These are phyloP conservation scores for Drosophila parthenogenetica DNA, from an alignment of 2,888 invertebrate genomes.

Conservation along the genomic window DNA sequence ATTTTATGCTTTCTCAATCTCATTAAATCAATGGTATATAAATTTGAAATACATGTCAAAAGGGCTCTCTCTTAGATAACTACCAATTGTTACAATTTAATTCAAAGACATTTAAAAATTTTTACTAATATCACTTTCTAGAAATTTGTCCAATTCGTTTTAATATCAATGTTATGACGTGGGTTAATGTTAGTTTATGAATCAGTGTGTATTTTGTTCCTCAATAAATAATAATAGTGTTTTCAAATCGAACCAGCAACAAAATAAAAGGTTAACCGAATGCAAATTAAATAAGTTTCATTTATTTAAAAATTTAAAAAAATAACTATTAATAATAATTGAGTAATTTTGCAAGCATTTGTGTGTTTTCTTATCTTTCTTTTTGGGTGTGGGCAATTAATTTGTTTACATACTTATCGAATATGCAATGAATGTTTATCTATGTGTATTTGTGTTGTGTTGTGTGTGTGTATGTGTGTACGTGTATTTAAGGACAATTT, in stretches of 20 bases:
- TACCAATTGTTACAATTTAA: conserved; percentile 69
- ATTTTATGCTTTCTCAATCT: conserved; percentile 33
- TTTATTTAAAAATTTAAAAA: conserved; percentile 70
- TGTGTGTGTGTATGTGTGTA: conserved; percentile 23
- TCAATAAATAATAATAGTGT: conserved; percentile 24
- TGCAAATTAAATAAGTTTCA: conserved; percentile 65
- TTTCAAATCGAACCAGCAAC: conserved; percentile 17
- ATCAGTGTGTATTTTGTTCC: conserved; percentile 47
- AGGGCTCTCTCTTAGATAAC: conserved; percentile 56
- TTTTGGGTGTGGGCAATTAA: conserved; percentile 22
- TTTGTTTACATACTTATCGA: conserved; percentile 43
- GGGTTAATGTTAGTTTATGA: conserved; percentile 26
- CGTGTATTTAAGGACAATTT: conserved; percentile 62
- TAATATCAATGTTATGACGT: conserved; percentile 46
- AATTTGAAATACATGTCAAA: conserved; percentile 33
- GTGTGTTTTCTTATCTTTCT: conserved; percentile 20
- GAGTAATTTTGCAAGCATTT: conserved; percentile 70
- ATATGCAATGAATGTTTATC: conserved; percentile 40
- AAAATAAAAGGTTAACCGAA: conserved; percentile 27
- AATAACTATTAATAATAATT: conserved; percentile 71
- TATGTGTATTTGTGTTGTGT: conserved; percentile 23
- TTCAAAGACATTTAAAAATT: conserved; percentile 74
- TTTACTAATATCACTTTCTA: conserved; percentile 75
- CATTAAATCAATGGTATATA: conserved; percentile 46
- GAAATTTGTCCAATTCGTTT: conserved; percentile 75